A percentile compares a stretch with the other conserved stretches of the same genome.
Evolutionary conservation across 1,140 invertebrate genomes (phyloP).

Genomic region (Anadara kagoshimensis): DNA sequence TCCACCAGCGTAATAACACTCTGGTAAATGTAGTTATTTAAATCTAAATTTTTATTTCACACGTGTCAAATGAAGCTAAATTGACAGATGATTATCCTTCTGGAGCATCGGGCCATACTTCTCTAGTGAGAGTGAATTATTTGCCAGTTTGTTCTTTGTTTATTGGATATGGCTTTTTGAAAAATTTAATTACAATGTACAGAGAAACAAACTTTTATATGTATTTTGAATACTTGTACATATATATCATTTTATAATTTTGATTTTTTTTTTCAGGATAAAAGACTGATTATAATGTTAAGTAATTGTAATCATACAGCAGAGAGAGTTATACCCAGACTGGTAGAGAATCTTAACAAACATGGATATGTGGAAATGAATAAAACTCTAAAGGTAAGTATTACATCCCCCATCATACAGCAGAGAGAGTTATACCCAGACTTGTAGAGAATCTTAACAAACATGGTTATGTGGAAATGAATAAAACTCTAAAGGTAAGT

Average conservation of each 20-base stretch:
- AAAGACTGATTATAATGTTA: constrained; percentile 86
- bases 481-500: constrained; percentile 72
- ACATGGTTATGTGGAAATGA: constrained; percentile 84
- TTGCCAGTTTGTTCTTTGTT: too few relatives aligned
- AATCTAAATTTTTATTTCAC: too few relatives aligned
- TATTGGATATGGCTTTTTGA: too few relatives aligned
- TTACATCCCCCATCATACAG: constrained; percentile 83
- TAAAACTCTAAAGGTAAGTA: constrained; percentile 71
- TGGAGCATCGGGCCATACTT: too few relatives aligned
- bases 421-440: constrained; percentile 82
- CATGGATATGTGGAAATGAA: constrained; percentile 84
- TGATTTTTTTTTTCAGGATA: constrained; percentile 57
- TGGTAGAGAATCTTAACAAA: constrained; percentile 79
- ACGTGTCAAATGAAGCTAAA: too few relatives aligned
- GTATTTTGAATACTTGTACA: not conserved
- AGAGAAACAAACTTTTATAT: not conserved
- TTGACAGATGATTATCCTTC: too few relatives aligned
- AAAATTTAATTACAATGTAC: not conserved
- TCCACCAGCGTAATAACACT: too few relatives aligned
- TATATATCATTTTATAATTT: not conserved
- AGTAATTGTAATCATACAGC: constrained; percentile 92
- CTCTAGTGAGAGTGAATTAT: too few relatives aligned
- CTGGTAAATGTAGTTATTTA: too few relatives aligned
- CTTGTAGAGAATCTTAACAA: constrained; percentile 80
- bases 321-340: constrained; percentile 82